Evolutionary conservation across 2,113 vertebrate species (phyloP).

Genomic region (Brachyistius frenatus): DNA sequence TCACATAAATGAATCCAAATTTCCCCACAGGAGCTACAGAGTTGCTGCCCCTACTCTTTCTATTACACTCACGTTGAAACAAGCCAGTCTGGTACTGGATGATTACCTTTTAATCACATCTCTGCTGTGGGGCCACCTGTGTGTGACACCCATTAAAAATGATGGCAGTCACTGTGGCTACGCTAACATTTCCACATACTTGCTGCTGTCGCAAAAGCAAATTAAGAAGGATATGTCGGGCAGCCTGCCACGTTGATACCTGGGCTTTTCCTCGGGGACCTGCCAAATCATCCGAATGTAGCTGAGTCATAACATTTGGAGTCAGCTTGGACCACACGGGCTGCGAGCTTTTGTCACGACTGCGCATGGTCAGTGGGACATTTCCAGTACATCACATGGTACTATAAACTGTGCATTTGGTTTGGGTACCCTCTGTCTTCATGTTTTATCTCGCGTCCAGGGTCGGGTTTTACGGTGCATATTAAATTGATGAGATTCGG

Average conservation of each 20-base stretch:
- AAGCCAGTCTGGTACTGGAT: conserved; percentile 22
- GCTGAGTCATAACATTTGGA: conserved; percentile 37
- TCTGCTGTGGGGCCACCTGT: conserved; percentile 61
- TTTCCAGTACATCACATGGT: conserved; percentile 1
- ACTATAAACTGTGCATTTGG: conserved; percentile 9
- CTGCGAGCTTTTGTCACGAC: conserved; percentile 19
- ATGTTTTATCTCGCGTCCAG: conserved; percentile 27
- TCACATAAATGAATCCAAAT: neutral
- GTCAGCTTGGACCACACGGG: conserved; percentile 5
- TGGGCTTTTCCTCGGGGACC: conserved; percentile 49
- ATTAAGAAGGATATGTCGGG: conserved; percentile 62
- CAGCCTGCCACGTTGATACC: conserved; percentile 47
- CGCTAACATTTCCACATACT: conserved; percentile 73
- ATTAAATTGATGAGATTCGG: conserved; percentile 35
- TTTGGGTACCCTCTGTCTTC: conserved; percentile 19
- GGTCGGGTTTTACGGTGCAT: conserved; percentile 32
- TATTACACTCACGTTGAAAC: conserved; percentile 10
- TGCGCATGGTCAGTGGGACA: neutral
- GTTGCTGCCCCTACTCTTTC: neutral
- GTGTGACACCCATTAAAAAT: conserved; percentile 70
- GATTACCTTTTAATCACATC: conserved; percentile 73
- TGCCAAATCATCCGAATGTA: conserved; percentile 46
- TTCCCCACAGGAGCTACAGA: neutral
- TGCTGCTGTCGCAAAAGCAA: conserved; percentile 68
- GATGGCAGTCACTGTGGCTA: conserved; percentile 56